Conservation (phyloP, 2,797 vertebrate genomes). For the Carcharodon carcharias region DNA sequence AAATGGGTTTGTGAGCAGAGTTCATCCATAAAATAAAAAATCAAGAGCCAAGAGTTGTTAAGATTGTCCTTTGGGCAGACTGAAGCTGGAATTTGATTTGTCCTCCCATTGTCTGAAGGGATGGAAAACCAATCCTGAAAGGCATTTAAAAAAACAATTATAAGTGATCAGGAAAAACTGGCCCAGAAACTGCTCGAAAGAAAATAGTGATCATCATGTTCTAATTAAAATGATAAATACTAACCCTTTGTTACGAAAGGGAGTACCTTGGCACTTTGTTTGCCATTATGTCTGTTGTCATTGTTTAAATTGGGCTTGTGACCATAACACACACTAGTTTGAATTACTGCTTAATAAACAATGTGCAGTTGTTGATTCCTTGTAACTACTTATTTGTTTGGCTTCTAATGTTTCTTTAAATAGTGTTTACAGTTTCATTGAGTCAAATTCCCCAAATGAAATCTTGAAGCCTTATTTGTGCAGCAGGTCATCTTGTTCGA, state of each 20-base stretch:
- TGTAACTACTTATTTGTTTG: neutral
- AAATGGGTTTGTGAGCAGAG: neutral
- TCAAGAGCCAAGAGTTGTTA: neutral
- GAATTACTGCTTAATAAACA: neutral
- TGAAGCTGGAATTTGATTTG: neutral
- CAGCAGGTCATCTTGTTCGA: neutral
- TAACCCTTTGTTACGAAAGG: neutral
- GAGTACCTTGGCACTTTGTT: neutral
- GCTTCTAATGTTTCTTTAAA: neutral
- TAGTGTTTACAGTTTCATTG: neutral
- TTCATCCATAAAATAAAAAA: neutral
- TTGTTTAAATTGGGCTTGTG: neutral
- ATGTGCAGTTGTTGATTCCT: neutral
- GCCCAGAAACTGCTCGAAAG: neutral
- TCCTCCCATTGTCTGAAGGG: neutral
- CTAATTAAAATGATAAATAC: neutral
- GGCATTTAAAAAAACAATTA: neutral
- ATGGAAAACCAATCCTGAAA: neutral
- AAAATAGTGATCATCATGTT: neutral
- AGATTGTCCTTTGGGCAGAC: neutral
- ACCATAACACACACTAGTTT: neutral
- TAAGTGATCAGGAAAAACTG: neutral
- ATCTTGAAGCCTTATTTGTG: neutral
- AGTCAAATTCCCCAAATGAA: neutral
- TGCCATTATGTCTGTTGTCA: neutral